Evolutionary conservation across 2,888 invertebrate species (phyloP).

Genomic region (Frankliniella fusca): DNA sequence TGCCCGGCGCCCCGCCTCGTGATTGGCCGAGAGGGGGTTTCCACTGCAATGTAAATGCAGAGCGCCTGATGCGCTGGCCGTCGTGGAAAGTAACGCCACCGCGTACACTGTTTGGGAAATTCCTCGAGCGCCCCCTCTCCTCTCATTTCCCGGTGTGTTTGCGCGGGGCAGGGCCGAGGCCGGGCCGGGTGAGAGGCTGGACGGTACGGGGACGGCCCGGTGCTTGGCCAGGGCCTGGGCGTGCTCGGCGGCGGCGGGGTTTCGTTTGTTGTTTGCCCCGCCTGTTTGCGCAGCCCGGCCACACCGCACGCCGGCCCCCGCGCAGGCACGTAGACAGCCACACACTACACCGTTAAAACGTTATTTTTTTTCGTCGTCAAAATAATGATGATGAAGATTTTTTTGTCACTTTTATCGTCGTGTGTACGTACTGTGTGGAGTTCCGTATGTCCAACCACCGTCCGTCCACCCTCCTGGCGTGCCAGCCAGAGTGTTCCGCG

Average conservation of each 20-base stretch:
- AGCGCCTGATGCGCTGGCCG: not conserved
- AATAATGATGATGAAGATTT: no score
- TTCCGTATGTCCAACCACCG: no score
- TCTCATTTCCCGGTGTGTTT: not conserved
- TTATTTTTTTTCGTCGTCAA: no score
- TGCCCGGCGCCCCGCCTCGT: not conserved
- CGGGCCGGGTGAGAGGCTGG: not conserved
- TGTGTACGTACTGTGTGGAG: no score
- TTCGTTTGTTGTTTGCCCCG: not conserved
- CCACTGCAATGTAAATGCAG: no score
- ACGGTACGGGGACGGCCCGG: not conserved
- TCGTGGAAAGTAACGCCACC: slow-evolving; percentile 16
- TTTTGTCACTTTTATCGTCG: no score
- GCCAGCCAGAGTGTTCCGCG: no score
- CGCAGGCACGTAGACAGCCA: not conserved
- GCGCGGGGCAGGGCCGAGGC: not conserved
- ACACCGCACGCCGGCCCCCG: not conserved
- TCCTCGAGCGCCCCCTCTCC: no score
- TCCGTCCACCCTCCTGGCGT: no score
- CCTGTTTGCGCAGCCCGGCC: not conserved
- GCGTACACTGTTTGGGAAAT: not conserved
- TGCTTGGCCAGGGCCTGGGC: not conserved
- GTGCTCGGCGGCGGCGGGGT: not conserved
- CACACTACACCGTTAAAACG: not conserved
- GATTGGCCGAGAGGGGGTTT: not conserved